Conservation (phyloP, 1,140 invertebrate species). For the Elysia chlorotica region DNA sequence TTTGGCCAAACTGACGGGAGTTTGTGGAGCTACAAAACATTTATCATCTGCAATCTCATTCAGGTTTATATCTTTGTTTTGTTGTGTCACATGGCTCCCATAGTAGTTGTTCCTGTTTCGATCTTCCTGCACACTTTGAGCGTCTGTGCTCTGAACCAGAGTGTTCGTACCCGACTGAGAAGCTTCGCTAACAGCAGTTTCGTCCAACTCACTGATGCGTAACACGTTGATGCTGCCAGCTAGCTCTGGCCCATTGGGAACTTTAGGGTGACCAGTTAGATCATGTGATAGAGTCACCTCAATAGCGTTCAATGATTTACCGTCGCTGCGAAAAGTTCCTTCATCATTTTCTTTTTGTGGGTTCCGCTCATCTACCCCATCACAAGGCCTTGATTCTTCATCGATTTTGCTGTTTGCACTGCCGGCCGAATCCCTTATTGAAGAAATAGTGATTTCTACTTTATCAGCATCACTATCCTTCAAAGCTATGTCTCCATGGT, state of each 20-base stretch:
- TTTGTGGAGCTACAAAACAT: too few relatives aligned
- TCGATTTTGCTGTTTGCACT: too few relatives aligned
- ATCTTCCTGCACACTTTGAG: too few relatives aligned
- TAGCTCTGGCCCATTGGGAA: not conserved
- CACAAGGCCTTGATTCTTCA: too few relatives aligned
- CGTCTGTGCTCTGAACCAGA: not conserved
- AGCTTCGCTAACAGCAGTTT: not conserved
- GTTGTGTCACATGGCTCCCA: not conserved
- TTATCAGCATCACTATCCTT: not conserved
- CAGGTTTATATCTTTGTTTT: too few relatives aligned
- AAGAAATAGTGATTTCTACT: not conserved
- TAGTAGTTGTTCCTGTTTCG: not conserved
- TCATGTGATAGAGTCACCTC: not conserved
- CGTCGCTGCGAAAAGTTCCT: too few relatives aligned
- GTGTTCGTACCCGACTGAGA: not conserved
- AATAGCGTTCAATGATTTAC: too few relatives aligned
- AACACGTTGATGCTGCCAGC: not conserved
- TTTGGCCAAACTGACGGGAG: too few relatives aligned
- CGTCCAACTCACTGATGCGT: not conserved
- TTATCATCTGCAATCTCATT: not conserved
- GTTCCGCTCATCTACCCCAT: too few relatives aligned
- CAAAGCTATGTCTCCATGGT: not conserved
- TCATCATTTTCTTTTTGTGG: too few relatives aligned
- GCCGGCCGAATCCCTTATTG: too few relatives aligned
- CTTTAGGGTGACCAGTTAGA: constrained; percentile 1